Conservation (phyloP, 2,113 vertebrate species). For the Albula goreensis region DNA sequence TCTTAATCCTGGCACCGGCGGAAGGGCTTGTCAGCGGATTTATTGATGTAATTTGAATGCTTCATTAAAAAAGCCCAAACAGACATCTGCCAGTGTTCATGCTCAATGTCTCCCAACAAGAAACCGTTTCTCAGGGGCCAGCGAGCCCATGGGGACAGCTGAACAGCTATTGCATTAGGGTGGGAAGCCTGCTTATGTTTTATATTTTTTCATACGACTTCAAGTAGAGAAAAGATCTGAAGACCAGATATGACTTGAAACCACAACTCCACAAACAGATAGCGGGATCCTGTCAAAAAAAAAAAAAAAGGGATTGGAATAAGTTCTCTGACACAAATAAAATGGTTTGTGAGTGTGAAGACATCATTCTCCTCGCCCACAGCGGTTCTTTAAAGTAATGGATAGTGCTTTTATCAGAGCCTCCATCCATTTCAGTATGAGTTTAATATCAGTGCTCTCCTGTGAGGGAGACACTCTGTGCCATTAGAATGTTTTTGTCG, state of each 20-base stretch:
- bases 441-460: not conserved
- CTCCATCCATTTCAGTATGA: not conserved
- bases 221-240: not conserved
- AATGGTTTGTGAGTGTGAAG: not conserved
- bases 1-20: not conserved
- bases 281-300: not conserved
- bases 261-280: not conserved
- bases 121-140: not conserved
- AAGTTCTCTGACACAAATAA: not conserved
- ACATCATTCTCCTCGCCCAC: not conserved
- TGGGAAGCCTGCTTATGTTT: not conserved
- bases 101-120: not conserved
- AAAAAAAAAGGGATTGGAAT: not conserved
- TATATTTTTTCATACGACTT: not conserved
- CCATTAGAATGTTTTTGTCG: not conserved
- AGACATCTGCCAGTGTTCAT: conserved; percentile 12
- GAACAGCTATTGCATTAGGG: not conserved
- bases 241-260: not conserved
- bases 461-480: not conserved
- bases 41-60: conserved; percentile 20
- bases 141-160: not conserved
- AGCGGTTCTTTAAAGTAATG: conserved; percentile 3
- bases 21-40: not conserved
- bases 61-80: conserved; percentile 19
- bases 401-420: not conserved